Evolutionary conservation across 2,797 vertebrate genomes (phyloP).

Genomic region (Calcarius lapponicus): DNA sequence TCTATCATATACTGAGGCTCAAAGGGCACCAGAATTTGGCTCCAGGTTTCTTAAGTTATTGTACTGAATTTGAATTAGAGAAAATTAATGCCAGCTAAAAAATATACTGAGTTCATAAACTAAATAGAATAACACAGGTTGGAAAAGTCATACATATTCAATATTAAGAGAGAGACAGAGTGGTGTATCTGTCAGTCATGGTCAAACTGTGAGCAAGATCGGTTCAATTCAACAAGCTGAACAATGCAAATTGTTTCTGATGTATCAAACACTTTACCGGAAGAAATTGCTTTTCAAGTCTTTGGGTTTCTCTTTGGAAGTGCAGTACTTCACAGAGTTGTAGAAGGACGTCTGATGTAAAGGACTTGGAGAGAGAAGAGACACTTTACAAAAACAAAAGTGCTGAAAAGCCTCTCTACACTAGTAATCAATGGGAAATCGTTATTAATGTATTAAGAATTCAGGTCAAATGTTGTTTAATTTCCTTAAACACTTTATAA

Average conservation of each 20-base stretch:
- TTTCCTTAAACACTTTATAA: background rate
- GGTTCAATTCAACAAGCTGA: background rate
- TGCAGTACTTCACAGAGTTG: fast-evolving
- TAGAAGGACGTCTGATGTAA: background rate
- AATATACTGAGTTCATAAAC: background rate
- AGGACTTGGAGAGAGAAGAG: background rate
- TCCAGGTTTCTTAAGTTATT: background rate
- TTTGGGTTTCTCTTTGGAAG: background rate
- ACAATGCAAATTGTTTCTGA: background rate
- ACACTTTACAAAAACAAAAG: background rate
- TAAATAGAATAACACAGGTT: background rate
- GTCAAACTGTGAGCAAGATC: background rate
- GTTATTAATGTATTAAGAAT: background rate
- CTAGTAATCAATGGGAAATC: background rate
- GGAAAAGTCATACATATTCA: background rate
- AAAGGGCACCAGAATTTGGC: background rate
- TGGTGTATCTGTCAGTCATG: background rate
- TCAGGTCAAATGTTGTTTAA: background rate
- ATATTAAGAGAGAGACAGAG: background rate
- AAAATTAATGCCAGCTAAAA: background rate
- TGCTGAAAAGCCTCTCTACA: background rate
- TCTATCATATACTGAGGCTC: background rate
- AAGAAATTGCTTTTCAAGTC: background rate
- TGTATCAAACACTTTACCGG: background rate
- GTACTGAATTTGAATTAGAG: background rate